Evolutionary conservation across 2,888 invertebrate genomes (phyloP), one percentile per base, ranked within the genome.

Genomic region (Tortrix viridana): DNA sequence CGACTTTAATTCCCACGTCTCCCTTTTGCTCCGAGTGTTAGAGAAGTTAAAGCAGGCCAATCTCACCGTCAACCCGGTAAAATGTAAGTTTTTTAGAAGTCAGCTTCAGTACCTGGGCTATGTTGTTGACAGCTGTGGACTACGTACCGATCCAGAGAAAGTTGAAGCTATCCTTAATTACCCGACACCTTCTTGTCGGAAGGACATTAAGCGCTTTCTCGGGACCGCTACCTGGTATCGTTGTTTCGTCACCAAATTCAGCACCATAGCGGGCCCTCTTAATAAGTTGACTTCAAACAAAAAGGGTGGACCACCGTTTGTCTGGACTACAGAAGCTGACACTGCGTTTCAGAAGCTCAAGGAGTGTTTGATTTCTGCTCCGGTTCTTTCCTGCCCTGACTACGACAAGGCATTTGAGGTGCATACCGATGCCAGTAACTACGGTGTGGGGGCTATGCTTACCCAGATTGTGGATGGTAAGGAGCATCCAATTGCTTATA

Each of bases 121-220:
- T 44, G 48, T 63, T 5, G 73, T 84, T 2, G 69, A 72, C 57
- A 47, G 58, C 4, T 43, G 72, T 0, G 76, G 77, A 0, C 23
- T 75, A 6, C 67, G 70, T 9, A 65, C 69, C 0, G 69, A 74
- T 49, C 72, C 71, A 0, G 69, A 69, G 0, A 71, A 67, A 50
- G 60, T 73, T 0, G 38, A 53, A 1, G 60, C 68, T 0, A 69
- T 72, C 5, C 23, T 23, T 5, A 5, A 23, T 23, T 23, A 23
- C 23, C 23, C 23, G 23, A 23, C 23, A 23, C 50, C 49, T 20
- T 49, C 38, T 14, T 26, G n/a, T 43, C 44, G 48, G 9, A 59
- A 54, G 26, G 57, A 23, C 12, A n/a, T 62, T 3, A 62, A 52
- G 41, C 49, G 57, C 20, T 62, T 62, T 61, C 54, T 61, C 26